Evolutionary conservation across 2,888 invertebrate species (phyloP), one percentile per base, ranked within the genome.

Genomic region (Ephialtes manifestator): DNA sequence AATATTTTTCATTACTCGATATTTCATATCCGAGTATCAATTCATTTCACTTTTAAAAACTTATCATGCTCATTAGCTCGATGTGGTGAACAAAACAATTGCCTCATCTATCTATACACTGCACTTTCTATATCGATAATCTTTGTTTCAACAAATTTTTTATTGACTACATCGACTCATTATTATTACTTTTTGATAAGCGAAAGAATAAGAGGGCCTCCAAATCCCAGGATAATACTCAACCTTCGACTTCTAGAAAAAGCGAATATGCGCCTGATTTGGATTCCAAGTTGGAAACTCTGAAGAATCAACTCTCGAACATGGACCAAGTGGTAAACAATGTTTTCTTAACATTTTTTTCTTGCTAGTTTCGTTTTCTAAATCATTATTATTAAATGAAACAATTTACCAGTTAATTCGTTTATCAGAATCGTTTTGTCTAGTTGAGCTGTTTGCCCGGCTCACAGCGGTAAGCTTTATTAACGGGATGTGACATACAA

Each of bases 281-380:
- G 11, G 18, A 43, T 24, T 60, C 76, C 35, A 53, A 76, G 53
- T 82, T 46, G 68, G 80, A 74, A 53, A 53, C 58, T n/a, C 18
- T 79, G 18, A 76, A 68, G 48, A 68, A 46, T 28, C 76, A 55
- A 70, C 20, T 81, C 13, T 43, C 48, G 10, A 71, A 67, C 11
- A 13, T 31, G 28, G 71, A 82, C 20, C 51, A 79, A 43, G 43
- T 48, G 85, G 85, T 85, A 71, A 31, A 15, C 28, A 71, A 53
- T 18, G 11, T 11, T 31, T 55, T 65, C 15, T 20, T 18, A 35
- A 35, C n/a, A 58, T 65, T 20, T n/a, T 2, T 20, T 24, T 20
- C 35, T 5, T n/a, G n/a, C n/a, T n/a, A n/a, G n/a, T 11, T 2
- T n/a, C 15, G 18, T 18, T 53, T 24, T 24, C 24, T 24, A 24